Evolutionary conservation across 2,797 vertebrate species (phyloP).

Genomic region (Poecile montanus): DNA sequence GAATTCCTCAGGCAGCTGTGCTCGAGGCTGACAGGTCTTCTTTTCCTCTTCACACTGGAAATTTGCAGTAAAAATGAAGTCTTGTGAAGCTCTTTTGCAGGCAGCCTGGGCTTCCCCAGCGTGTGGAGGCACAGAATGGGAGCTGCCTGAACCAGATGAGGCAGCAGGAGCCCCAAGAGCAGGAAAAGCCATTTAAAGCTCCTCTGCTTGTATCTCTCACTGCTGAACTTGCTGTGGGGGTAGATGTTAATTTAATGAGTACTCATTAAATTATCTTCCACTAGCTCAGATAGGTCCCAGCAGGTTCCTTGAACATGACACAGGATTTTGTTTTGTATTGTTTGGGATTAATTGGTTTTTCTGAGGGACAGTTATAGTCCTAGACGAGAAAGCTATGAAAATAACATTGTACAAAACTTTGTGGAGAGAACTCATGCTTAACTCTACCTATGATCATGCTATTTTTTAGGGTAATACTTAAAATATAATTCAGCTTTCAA

Average conservation of each 20-base stretch:
- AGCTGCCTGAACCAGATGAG: slow-evolving; percentile 26
- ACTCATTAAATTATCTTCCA: slow-evolving; percentile 65
- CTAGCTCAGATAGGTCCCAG: slow-evolving; percentile 54
- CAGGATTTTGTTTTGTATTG: slow-evolving; percentile 55
- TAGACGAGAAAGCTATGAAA: neutral
- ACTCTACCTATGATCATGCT: neutral
- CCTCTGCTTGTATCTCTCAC: slow-evolving; percentile 12
- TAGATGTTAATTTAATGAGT: slow-evolving; percentile 67
- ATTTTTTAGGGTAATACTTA: neutral
- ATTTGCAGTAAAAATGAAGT: neutral
- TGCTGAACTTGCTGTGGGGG: slow-evolving; percentile 49
- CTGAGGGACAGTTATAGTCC: neutral
- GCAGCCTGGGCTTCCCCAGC: neutral
- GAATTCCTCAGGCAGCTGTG: neutral
- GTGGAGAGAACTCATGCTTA: neutral
- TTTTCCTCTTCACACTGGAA: neutral
- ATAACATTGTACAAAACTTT: neutral
- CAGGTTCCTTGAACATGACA: slow-evolving; percentile 38
- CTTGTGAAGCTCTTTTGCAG: neutral
- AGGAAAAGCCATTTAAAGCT: slow-evolving; percentile 61
- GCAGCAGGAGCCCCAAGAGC: slow-evolving; percentile 33
- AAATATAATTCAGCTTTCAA: neutral
- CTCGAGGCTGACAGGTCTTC: neutral
- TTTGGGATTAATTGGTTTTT: slow-evolving; percentile 61
- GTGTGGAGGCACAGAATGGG: neutral